Conservation (phyloP, 1,140 invertebrate species). For the Lepidostoma basale region DNA sequence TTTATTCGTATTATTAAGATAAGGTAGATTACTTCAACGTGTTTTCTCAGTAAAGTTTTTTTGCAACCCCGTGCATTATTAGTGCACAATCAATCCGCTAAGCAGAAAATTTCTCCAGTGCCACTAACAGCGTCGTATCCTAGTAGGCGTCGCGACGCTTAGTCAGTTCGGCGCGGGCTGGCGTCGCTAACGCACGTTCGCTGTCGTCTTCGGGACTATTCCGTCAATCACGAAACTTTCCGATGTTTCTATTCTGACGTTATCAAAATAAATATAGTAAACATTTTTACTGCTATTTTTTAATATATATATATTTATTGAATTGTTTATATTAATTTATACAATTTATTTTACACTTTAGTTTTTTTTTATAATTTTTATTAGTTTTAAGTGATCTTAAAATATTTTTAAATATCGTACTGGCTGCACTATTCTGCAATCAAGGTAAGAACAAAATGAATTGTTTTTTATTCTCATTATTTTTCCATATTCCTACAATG, state of each 20-base stretch:
- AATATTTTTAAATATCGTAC: too few species aligned
- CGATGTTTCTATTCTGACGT: constrained; percentile 7
- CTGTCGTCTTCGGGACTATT: not conserved
- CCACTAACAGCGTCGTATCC: not conserved
- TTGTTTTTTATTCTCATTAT: too few species aligned
- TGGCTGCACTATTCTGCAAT: too few species aligned
- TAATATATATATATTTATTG: not conserved
- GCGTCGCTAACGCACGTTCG: constrained; percentile 20
- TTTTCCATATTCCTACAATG: too few species aligned
- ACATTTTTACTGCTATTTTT: not conserved
- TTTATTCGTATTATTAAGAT: too few species aligned
- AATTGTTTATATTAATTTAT: not conserved
- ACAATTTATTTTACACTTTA: too few species aligned
- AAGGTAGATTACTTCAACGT: too few species aligned
- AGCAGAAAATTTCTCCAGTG: constrained; percentile 1
- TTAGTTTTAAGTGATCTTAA: too few species aligned
- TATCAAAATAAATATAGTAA: too few species aligned
- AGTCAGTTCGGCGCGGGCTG: constrained; percentile 27
- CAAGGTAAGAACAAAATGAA: too few species aligned
- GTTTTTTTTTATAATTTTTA: too few species aligned
- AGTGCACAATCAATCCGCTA: not conserved
- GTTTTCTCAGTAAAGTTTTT: too few species aligned
- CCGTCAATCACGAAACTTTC: not conserved
- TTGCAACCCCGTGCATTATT: not conserved
- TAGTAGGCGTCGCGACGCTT: constrained; percentile 4